Percentiles rank a stretch among this genome's conserved stretches.
phyloP scores from a whole-genome alignment of 2,797 vertebrate species.

The Pangasius krempfi region DNA sequence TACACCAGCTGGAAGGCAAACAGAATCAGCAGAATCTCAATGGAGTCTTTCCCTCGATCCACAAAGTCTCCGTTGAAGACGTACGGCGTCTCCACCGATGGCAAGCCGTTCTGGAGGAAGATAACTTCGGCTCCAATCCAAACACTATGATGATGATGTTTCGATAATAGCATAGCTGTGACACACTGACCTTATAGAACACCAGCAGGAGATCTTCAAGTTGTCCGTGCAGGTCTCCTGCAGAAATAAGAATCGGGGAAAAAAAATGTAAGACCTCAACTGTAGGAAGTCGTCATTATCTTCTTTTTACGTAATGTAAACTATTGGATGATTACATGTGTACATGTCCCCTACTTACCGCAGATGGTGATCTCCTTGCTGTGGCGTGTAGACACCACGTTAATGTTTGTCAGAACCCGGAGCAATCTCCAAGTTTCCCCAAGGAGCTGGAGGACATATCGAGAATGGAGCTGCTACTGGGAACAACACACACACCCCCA shows the following conservation, averaged over 20 bases:
- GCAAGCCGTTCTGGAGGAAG: slow-evolving; percentile 85
- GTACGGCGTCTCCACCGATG: slow-evolving; percentile 86
- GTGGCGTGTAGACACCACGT: slow-evolving; percentile 78
- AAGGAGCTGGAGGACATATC: slow-evolving; percentile 89
- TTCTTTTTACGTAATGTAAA: background rate
- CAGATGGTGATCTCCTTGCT: slow-evolving; percentile 90
- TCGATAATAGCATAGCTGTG: background rate
- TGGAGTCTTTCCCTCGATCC: slow-evolving; percentile 88
- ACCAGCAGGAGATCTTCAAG: slow-evolving; percentile 91
- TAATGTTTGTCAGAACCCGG: slow-evolving; percentile 88
- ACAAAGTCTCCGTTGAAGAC: slow-evolving; percentile 96
- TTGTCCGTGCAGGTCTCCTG: slow-evolving; percentile 92
- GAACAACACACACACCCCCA: slow-evolving; percentile 59
- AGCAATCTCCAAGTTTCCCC: slow-evolving; percentile 86
- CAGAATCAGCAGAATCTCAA: slow-evolving; percentile 89
- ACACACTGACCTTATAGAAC: slow-evolving; percentile 89
- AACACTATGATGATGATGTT: no score
- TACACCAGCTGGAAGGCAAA: slow-evolving; percentile 91
- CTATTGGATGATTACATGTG: background rate
- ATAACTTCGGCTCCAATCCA: background rate
- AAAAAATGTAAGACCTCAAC: background rate
- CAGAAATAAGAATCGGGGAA: slow-evolving; percentile 19
- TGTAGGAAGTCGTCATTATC: background rate
- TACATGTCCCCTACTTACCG: slow-evolving; percentile 67
- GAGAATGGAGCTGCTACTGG: slow-evolving; percentile 93